Evolutionary conservation across 2,888 invertebrate species (phyloP).

Genomic region (Unio delphinus): DNA sequence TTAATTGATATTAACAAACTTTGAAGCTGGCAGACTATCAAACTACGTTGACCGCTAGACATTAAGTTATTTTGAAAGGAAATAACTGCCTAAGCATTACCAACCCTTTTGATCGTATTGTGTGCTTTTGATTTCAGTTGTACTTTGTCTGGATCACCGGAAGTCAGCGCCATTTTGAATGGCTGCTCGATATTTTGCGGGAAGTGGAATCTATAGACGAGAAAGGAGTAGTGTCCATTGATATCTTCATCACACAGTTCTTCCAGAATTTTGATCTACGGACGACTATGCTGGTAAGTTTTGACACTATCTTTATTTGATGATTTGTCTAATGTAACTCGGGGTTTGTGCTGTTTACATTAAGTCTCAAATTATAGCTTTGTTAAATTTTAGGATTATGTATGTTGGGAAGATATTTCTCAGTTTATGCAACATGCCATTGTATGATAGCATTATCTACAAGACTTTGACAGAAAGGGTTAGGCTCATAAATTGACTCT

Average conservation of each 20-base stretch:
- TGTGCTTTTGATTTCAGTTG: no score
- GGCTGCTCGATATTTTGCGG: neutral
- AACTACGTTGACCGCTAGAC: neutral
- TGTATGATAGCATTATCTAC: no score
- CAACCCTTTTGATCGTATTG: neutral
- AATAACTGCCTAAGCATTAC: neutral
- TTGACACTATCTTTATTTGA: neutral
- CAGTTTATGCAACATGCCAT: no score
- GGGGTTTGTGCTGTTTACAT: neutral
- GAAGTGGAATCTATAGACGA: slow-evolving; percentile 75
- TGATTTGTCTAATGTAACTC: neutral
- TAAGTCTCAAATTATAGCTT: neutral
- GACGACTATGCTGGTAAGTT: slow-evolving; percentile 76
- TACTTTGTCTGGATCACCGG: no score
- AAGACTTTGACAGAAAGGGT: no score
- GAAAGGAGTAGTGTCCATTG: slow-evolving; percentile 74
- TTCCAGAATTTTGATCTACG: slow-evolving; percentile 79
- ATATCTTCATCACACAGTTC: slow-evolving; percentile 79
- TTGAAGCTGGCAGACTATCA: neutral
- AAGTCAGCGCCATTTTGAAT: no score
- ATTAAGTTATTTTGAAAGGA: neutral
- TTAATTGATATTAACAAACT: neutral
- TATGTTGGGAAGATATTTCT: slow-evolving; percentile 45
- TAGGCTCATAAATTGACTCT: no score
- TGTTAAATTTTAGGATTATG: no score